Evolutionary conservation across 2,113 vertebrate species (phyloP).

Genomic region (Genyomyrus donnyi): DNA sequence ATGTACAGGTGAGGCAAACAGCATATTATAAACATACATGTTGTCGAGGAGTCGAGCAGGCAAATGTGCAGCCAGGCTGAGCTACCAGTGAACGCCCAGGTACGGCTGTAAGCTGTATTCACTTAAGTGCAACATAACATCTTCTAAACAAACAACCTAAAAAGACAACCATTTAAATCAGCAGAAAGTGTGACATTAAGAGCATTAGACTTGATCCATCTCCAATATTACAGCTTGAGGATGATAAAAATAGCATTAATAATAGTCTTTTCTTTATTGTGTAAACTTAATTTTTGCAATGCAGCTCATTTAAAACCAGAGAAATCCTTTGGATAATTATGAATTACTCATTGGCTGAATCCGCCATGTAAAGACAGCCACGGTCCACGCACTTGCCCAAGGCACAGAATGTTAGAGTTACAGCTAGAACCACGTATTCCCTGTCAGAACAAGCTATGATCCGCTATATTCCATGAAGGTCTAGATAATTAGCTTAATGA

Average conservation of each 20-base stretch:
- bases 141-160: background rate
- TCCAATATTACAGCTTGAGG: background rate
- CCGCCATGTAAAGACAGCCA: background rate
- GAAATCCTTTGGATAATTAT: background rate
- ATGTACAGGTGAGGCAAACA: background rate
- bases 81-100: background rate
- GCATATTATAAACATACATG: background rate
- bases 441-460: background rate
- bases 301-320: background rate
- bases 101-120: background rate
- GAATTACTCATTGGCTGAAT: background rate
- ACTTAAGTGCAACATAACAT: background rate
- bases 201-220: background rate
- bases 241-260: background rate
- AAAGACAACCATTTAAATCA: background rate
- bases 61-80: background rate
- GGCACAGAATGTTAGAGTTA: background rate
- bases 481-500: background rate
- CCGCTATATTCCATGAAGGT: background rate
- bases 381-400: background rate
- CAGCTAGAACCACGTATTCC: background rate
- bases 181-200: background rate
- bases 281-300: background rate
- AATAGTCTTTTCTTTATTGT: background rate
- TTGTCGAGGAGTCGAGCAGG: background rate